Conservation (phyloP, 2,888 invertebrate genomes). For the Celastrina argiolus region DNA sequence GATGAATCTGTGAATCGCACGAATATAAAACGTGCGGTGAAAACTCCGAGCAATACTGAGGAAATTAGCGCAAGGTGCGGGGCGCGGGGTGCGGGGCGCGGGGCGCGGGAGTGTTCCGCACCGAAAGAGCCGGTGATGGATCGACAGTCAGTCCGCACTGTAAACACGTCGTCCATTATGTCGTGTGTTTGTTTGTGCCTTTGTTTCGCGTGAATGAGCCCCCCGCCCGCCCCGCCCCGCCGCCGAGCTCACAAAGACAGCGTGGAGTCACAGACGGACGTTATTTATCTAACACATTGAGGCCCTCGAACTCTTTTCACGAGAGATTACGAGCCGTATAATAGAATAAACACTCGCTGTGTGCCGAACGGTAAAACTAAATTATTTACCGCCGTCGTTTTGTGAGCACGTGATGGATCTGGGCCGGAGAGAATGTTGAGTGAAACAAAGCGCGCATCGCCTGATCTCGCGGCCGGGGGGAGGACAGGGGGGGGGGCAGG, state of each 20-base stretch:
- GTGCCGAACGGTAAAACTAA: conserved; percentile 1
- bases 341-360: conserved; percentile 15
- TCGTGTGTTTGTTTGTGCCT: background rate
- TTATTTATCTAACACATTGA: conserved; percentile 11
- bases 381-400: background rate
- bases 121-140: background rate
- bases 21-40: no score
- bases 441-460: background rate
- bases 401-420: background rate
- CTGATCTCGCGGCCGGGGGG: background rate
- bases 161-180: background rate
- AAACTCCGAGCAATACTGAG: no score
- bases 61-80: no score
- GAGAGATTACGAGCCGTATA: conserved; percentile 10
- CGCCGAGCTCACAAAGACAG: background rate
- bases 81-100: no score
- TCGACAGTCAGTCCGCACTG: background rate
- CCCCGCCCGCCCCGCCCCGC: background rate
- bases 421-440: background rate
- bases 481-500: background rate
- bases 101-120: no score
- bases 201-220: background rate
- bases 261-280: background rate
- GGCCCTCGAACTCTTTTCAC: conserved; percentile 5
- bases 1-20: no score